Evolutionary conservation across 1,140 invertebrate species (phyloP), one percentile per base, ranked within the genome.

Genomic region (Laupala kohalensis): DNA sequence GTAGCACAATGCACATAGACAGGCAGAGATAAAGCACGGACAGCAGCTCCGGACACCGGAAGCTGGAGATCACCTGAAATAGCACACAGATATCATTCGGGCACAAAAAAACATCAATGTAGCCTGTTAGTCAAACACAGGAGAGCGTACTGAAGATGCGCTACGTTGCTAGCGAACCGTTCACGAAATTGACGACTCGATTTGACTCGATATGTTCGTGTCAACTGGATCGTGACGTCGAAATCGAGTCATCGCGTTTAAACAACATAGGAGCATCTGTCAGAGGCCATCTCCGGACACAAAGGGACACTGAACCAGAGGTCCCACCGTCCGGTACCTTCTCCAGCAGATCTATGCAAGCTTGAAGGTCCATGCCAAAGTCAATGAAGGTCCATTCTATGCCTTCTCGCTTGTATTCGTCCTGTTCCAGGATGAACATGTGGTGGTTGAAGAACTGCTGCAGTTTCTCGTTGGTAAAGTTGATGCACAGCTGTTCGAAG

Each of bases 381-480:
- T 87, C 86, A 76, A 87, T 86, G 79, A 87, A 87, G 73, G 81
- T 81, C 86, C 86, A 87, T 24, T 85, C 80, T 77, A 87, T 87
- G 63, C 81, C 83, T 78, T 86, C 85, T 74, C 82, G 81, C 76
- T 86, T 87, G 81, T 88, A 88, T 75, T 88, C 86, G 78, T 86
- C 84, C 78, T 86, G 85, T 77, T 87, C 86, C 74, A 87, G 81
- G 23, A 87, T 85, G 78, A 87, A 87, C 86, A 87, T 87, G 84
- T 87, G 86, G 75, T 87, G 86, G 78, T 87, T 87, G 83, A 87
- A 87, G 81, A 87, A 87, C 76, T 87, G 86, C 76, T 87, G 86
- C 27, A 87, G 80, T 74, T 86, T 83, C 78, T 87, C 86, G 77
- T 87, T 87, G 74, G 86, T 86, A 79, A 86, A 87, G 81, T 87